Evolutionary conservation across 2,888 invertebrate species (phyloP).

Genomic region (Cerceris rybyensis): DNA sequence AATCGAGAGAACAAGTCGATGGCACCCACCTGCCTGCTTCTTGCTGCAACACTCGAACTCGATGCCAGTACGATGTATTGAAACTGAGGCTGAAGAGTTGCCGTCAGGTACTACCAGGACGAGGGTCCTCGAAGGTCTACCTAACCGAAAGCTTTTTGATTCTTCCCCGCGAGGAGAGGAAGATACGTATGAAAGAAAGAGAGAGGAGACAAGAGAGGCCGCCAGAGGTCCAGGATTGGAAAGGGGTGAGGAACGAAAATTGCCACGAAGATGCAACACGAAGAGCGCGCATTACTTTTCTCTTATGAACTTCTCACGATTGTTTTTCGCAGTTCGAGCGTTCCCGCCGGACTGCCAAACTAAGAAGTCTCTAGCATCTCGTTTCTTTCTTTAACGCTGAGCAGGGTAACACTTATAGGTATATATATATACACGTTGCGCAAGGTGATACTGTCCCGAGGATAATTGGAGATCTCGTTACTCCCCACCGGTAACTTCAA

Average conservation of each 20-base stretch:
- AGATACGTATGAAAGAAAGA: neutral
- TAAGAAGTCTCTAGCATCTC: slow-evolving; percentile 17
- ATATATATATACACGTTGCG: slow-evolving; percentile 23
- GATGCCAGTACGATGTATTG: slow-evolving; percentile 62
- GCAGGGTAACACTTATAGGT: neutral
- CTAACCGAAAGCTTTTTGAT: slow-evolving; percentile 64
- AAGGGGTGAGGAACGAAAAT: slow-evolving; percentile 11
- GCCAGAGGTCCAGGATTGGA: neutral
- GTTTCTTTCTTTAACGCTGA: slow-evolving; percentile 9
- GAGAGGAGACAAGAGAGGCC: neutral
- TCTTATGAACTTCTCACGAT: slow-evolving; percentile 19
- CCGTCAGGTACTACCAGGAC: slow-evolving; percentile 61
- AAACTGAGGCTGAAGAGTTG: slow-evolving; percentile 59
- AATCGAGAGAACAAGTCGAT: slow-evolving; percentile 35
- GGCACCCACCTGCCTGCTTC: slow-evolving; percentile 64
- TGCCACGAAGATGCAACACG: slow-evolving; percentile 17
- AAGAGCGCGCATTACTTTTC: slow-evolving; percentile 37
- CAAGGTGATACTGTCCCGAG: slow-evolving; percentile 60
- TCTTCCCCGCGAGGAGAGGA: slow-evolving; percentile 32
- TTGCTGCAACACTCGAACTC: slow-evolving; percentile 61
- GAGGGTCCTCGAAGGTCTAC: slow-evolving; percentile 67
- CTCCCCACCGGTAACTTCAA: slow-evolving; percentile 67
- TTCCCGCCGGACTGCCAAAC: slow-evolving; percentile 7
- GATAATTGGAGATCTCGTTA: slow-evolving; percentile 76
- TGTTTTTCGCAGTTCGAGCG: slow-evolving; percentile 47